Conservation (phyloP, 2,888 invertebrate genomes). For the Empis livida region DNA sequence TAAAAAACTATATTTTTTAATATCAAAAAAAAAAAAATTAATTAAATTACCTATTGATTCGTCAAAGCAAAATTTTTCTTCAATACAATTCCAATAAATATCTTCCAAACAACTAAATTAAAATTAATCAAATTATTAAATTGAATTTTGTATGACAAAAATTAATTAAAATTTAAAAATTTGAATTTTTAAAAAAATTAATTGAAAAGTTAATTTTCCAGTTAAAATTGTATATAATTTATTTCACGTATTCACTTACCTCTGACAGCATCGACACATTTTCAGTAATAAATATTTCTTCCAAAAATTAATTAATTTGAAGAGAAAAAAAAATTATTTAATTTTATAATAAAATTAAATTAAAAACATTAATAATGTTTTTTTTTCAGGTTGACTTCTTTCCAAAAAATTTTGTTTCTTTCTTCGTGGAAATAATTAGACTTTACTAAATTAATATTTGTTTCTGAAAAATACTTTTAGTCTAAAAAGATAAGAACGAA, state of each 20-base stretch:
- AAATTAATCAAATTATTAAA: slow-evolving; percentile 14
- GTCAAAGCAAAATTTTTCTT: slow-evolving; percentile 60
- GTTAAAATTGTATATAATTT: neutral
- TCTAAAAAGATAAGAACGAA: no score
- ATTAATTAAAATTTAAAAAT: neutral
- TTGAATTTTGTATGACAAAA: neutral
- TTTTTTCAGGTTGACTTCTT: no score
- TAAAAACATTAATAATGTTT: no score
- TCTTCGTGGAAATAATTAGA: no score
- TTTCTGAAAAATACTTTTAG: no score
- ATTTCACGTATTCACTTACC: slow-evolving; percentile 29
- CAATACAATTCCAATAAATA: slow-evolving; percentile 59
- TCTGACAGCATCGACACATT: slow-evolving; percentile 35
- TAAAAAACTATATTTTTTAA: no score
- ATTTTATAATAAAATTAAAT: no score
- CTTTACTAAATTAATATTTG: no score
- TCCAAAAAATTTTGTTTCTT: no score
- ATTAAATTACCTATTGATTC: slow-evolving; percentile 45
- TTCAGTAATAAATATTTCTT: slow-evolving; percentile 5
- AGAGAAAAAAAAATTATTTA: no score
- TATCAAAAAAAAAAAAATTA: neutral
- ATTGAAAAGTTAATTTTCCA: slow-evolving; percentile 1
- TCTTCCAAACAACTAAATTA: slow-evolving; percentile 54
- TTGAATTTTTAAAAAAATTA: neutral
- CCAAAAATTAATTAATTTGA: no score